phyloP scores from a whole-genome alignment of 2,113 vertebrate genomes.

The Oxyruncus cristatus region DNA sequence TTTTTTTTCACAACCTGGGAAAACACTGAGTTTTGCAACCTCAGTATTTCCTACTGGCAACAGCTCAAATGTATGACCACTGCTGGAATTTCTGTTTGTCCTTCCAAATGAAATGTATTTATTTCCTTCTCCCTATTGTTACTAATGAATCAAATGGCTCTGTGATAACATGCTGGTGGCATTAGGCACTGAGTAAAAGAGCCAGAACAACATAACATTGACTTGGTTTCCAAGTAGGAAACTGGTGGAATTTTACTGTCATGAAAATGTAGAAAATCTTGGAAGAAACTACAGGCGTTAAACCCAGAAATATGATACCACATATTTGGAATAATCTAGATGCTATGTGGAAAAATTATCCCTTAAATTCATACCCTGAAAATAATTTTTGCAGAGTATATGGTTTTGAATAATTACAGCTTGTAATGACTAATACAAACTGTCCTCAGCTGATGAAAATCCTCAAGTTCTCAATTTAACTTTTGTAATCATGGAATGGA shows the following conservation, averaged over 20 bases:
- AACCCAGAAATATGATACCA: background rate
- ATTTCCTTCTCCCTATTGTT: background rate
- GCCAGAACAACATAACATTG: constrained; percentile 13
- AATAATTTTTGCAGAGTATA: background rate
- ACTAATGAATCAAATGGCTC: background rate
- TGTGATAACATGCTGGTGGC: background rate
- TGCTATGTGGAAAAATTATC: background rate
- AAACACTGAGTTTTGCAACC: constrained; percentile 44
- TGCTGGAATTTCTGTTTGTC: constrained; percentile 35
- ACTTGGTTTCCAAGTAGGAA: constrained; percentile 7
- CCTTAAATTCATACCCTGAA: background rate
- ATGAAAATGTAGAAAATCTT: background rate
- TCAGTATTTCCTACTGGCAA: constrained; percentile 34
- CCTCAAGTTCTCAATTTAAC: background rate
- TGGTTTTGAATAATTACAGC: background rate
- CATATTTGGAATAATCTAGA: background rate
- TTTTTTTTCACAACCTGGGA: background rate
- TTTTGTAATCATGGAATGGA: background rate
- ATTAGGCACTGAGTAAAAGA: background rate
- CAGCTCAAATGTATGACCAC: background rate
- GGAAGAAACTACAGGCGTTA: background rate
- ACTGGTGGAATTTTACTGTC: constrained; percentile 7
- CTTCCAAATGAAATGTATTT: constrained; percentile 3
- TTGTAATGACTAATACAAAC: background rate
- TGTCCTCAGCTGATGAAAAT: background rate